A percentile compares a stretch with the other conserved stretches of the same genome.
These are phyloP conservation scores for Zeuzera pyrina DNA, from an alignment of 2,888 invertebrate genomes.

Conservation along the genomic window DNA sequence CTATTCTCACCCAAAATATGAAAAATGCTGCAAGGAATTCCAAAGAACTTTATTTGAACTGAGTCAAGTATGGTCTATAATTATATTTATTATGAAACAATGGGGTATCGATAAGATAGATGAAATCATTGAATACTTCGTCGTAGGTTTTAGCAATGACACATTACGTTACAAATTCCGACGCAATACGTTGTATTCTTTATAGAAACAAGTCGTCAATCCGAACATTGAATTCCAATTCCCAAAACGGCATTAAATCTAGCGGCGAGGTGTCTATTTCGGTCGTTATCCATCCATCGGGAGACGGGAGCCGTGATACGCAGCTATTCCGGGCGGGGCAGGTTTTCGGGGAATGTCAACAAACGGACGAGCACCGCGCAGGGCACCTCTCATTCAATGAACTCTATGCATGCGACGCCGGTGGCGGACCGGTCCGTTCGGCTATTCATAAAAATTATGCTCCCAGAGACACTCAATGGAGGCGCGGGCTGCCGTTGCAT, in stretches of 20 bases:
- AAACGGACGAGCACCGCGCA: slow-evolving; percentile 64
- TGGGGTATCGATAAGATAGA: too few species aligned
- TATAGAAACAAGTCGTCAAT: too few species aligned
- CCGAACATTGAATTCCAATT: too few species aligned
- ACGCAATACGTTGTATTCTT: too few species aligned
- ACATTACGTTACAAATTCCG: too few species aligned
- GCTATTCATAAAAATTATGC: slow-evolving; percentile 68
- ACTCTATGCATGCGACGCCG: slow-evolving; percentile 44
- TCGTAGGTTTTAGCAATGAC: too few species aligned
- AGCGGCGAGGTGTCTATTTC: slow-evolving; percentile 56
- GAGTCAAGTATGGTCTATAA: too few species aligned
- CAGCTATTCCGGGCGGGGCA: slow-evolving; percentile 65
- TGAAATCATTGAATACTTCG: too few species aligned
- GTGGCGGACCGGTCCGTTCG: slow-evolving; percentile 46
- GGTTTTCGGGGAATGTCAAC: slow-evolving; percentile 74
- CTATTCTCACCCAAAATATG: too few species aligned
- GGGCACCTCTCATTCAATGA: slow-evolving; percentile 72
- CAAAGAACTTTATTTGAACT: too few species aligned
- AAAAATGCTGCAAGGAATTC: too few species aligned
- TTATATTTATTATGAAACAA: too few species aligned
- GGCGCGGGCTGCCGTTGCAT: slow-evolving; percentile 13
- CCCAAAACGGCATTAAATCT: slow-evolving; percentile 56
- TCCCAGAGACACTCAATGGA: slow-evolving; percentile 59
- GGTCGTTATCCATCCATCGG: slow-evolving; percentile 59
- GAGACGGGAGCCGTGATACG: slow-evolving; percentile 34